Base-by-base conservation (phyloP, 2,113 vertebrate species). In the Tympanuchus pallidicinctus region DNA sequence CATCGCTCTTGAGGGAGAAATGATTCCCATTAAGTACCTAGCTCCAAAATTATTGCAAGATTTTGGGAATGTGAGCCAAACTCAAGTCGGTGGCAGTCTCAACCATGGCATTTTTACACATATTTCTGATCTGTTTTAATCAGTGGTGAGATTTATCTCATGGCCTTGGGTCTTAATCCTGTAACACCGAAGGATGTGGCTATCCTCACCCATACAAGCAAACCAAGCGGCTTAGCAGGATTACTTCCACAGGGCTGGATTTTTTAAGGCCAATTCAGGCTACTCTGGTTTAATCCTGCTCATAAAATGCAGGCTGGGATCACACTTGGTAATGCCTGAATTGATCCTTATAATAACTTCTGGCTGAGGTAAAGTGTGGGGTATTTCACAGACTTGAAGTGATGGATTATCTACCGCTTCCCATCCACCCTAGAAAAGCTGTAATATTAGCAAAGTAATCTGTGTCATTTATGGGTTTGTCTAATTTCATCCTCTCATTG, bases 1-100 rank as follows among this genome's bases (percentile, higher is more conserved):
- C 57, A 64, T 92, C 84, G 86, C 75, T 94, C 92, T 94, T 82
- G 60, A 79, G 95, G 89, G 91, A 94, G 74, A 79, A 92, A 95
- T 94, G 86, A 90, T 91, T 96, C 94, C 82, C 50, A 52, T 81
- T 95, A 88, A 92, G 70, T 34, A 88, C 45, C 56, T 70, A 66
- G 78, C 65, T 69, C 69, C 89, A 60, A 91, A 95, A 90, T 38
- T 45, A 82, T 57, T 78, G 71, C 56, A 59, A 56, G 66, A 42
- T 84, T 47, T 65, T 59, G 87, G 52, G 78, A 72, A 63, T 42
- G 60, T 6, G 67, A 95, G 84, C 59, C 67, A 86, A 82, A 87
- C 36, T 42, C 66, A 2, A 79, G 82, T 6, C 42, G 15, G 66
- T 13, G 75, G 25, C n/a, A 27, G 36, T 6, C 48, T 63, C 67